Percentiles rank a stretch among this genome's conserved stretches.
These are phyloP conservation scores for Micromesistius poutassou DNA, from an alignment of 2,797 vertebrate genomes.

Conservation along the genomic window DNA sequence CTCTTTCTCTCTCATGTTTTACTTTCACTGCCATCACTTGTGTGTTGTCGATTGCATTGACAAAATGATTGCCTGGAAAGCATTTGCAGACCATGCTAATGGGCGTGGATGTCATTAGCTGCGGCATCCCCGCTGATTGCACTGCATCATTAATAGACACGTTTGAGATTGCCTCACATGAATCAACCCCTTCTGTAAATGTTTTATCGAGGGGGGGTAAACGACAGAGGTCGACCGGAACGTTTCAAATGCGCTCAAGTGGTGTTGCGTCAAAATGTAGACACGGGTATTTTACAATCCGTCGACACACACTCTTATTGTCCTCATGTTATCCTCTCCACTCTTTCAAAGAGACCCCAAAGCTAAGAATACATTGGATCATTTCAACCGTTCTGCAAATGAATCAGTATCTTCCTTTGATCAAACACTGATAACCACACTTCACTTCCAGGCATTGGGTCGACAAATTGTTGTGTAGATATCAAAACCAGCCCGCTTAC, in stretches of 20 bases:
- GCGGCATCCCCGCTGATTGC: slow-evolving; percentile 14
- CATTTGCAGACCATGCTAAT: slow-evolving; percentile 15
- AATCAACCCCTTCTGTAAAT: slow-evolving; percentile 10
- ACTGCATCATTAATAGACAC: slow-evolving; percentile 22
- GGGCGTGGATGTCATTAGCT: slow-evolving; percentile 35
- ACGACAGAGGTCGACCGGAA: neutral
- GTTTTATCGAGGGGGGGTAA: slow-evolving; percentile 20
- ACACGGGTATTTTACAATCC: neutral
- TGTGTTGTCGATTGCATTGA: neutral
- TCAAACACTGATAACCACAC: neutral
- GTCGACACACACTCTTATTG: neutral
- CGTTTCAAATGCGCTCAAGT: neutral
- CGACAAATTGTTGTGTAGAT: neutral
- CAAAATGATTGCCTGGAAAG: slow-evolving; percentile 21
- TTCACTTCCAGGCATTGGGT: neutral
- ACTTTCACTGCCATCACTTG: neutral
- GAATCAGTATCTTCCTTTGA: neutral
- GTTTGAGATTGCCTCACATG: slow-evolving; percentile 7
- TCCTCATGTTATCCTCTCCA: neutral
- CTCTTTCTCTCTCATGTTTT: neutral
- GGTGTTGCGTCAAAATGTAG: neutral
- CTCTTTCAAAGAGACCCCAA: neutral
- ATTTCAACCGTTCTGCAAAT: too few species aligned
- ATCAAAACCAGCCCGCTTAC: too few species aligned
- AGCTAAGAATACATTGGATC: neutral